These are phyloP conservation scores for Lasiurus cinereus DNA, from an alignment of 2,113 vertebrate species.

Conservation along the genomic window DNA sequence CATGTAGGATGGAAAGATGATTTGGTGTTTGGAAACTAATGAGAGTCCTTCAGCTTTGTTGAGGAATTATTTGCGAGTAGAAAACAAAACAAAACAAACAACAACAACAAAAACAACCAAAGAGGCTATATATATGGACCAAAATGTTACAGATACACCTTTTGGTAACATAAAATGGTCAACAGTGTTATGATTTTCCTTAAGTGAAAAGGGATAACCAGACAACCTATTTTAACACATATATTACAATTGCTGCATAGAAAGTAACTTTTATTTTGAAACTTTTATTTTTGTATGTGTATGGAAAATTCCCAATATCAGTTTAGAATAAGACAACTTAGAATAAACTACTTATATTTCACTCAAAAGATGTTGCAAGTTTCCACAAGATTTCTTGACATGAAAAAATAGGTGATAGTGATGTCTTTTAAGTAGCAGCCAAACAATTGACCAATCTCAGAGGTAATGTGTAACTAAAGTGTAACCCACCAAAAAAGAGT, in stretches of 20 bases:
- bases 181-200: background rate
- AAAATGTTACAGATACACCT: accelerated
- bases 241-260: background rate
- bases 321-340: background rate
- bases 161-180: background rate
- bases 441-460: background rate
- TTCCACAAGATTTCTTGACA: background rate
- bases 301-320: background rate
- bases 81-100: too few relatives aligned
- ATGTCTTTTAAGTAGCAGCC: background rate
- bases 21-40: slow-evolving; percentile 9
- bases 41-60: background rate
- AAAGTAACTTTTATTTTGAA: background rate
- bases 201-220: background rate
- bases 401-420: background rate
- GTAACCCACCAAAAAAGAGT: background rate
- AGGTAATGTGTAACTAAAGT: background rate
- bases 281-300: background rate
- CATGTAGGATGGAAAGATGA: background rate
- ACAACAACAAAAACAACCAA: too few relatives aligned
- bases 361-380: background rate
- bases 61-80: background rate
- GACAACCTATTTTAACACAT: background rate
- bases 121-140: accelerated
- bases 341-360: background rate